Evolutionary conservation across 2,113 vertebrate species (phyloP).

Genomic region (Tetraodon nigroviridis): DNA sequence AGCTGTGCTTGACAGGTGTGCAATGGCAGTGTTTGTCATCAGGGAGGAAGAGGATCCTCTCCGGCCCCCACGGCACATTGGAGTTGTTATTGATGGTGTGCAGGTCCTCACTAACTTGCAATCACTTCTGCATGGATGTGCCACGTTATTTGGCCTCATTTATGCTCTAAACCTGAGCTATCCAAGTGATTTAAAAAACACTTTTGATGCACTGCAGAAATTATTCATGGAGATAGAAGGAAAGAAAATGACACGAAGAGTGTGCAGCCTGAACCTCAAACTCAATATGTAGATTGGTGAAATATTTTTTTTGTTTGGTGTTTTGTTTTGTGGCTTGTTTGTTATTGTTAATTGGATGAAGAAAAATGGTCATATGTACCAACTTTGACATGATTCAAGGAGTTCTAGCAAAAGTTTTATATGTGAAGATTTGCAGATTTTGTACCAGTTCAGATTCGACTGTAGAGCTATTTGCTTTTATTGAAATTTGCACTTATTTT

Average conservation of each 20-base stretch:
- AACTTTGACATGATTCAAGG: too few species aligned
- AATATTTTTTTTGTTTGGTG: not conserved
- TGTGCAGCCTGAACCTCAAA: slow-evolving; percentile 1
- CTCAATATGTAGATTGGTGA: not conserved
- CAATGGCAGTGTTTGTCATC: slow-evolving; percentile 11
- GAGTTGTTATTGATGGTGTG: slow-evolving; percentile 3
- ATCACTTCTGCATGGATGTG: slow-evolving; percentile 6
- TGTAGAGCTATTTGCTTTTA: too few species aligned
- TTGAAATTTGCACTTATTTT: too few species aligned
- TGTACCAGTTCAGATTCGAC: too few species aligned
- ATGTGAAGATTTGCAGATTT: too few species aligned
- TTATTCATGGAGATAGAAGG: slow-evolving; percentile 18
- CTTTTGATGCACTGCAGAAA: slow-evolving; percentile 14
- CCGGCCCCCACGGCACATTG: not conserved
- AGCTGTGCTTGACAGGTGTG: slow-evolving; percentile 1
- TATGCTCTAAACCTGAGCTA: slow-evolving; percentile 7
- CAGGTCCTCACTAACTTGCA: not conserved
- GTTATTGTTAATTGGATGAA: not conserved
- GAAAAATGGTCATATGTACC: too few species aligned
- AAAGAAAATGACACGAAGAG: slow-evolving; percentile 10
- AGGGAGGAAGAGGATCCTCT: slow-evolving; percentile 4
- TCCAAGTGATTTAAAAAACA: slow-evolving; percentile 6
- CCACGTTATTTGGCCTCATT: slow-evolving; percentile 6
- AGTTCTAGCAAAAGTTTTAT: too few species aligned
- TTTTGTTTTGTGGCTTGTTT: not conserved